Base-by-base conservation (phyloP, 1,140 invertebrate genomes). In the Achatina immaculata region DNA sequence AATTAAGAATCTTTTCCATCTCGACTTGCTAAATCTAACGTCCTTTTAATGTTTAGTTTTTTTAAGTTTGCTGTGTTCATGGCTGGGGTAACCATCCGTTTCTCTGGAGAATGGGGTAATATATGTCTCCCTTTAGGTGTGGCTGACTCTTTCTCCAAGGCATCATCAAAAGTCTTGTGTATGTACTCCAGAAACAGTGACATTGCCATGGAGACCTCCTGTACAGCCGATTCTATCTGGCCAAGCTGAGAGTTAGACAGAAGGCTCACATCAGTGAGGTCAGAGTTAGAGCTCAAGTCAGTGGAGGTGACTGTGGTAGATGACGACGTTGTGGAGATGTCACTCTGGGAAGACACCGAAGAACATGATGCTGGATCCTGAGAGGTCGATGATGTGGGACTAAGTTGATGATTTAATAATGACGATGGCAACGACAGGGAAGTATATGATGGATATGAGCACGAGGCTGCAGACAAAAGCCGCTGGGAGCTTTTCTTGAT, bases 201-300 rank as follows among this genome's bases (percentile, higher is more conserved):
- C 38, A 82, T 81, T 21, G 87, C 83, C 36, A 80, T 36, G 21
- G 83, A 66, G 19, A 89, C 83, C 74, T 88, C 87, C 62, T 84
- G 83, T 9, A 79, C 83, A 3, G 86, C 85, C 68, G 76, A 79
- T 36, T 88, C 86, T n/a, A 89, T 55, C 45, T 85, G 82, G 58
- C 87, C 85, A n/a, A 80, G 77, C 65, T 89, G 88, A 28, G 83
- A 81, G 19, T 87, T 83, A 6, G 86, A 85, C 65, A 89, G 82
- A 34, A 86, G 81, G 0, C 84, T 85, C 45, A 83, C 45, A 45
- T 85, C 84, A 40, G 83, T 76, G 0, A 77, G 73, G 19, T 85
- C 83, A 6, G 66, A 74, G 38, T 73, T 48, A 48, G 38, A 19
- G 21, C 36, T 58, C 11, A 36, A 42, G 38, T 19, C 45, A 43